Percentiles rank a stretch among this genome's conserved stretches.
phyloP scores from a whole-genome alignment of 2,888 invertebrate genomes.

The Dynastes tityus region DNA sequence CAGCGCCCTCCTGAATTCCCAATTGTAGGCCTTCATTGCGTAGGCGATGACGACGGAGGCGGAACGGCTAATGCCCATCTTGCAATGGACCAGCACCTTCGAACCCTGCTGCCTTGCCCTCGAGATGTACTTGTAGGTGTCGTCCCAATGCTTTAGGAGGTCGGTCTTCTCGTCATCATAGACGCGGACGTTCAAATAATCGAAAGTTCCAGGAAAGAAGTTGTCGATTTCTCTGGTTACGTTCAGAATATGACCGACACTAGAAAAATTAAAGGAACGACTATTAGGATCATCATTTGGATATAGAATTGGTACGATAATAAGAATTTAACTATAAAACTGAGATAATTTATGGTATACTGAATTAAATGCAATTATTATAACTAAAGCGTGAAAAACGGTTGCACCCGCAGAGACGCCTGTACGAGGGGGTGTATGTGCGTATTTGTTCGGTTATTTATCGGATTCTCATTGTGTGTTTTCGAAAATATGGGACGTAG shows the following conservation, averaged over 20 bases:
- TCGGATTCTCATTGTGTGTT: too few relatives aligned
- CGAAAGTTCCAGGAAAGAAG: constrained; percentile 97
- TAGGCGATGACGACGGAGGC: constrained; percentile 98
- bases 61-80: constrained; percentile 99
- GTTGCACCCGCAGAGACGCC: too few relatives aligned
- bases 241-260: constrained; percentile 96
- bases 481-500: too few relatives aligned
- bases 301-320: too few relatives aligned
- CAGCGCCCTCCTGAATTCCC: constrained; percentile 92
- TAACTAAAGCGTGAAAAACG: too few relatives aligned
- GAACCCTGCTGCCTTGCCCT: constrained; percentile 92
- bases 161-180: constrained; percentile 98
- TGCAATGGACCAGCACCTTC: constrained; percentile 98
- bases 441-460: too few relatives aligned
- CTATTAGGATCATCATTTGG: constrained; percentile 17
- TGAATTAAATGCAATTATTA: too few relatives aligned
- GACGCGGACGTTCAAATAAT: constrained; percentile 96
- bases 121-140: constrained; percentile 96
- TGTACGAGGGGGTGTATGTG: too few relatives aligned
- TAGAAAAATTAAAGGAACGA: constrained; percentile 69
- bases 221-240: constrained; percentile 99
- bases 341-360: too few relatives aligned
- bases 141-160: constrained; percentile 97
- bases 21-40: constrained; percentile 97
- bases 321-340: too few relatives aligned